Conservation (phyloP, 92 coral and sea anemone species). For the Actinernus sp. region DNA sequence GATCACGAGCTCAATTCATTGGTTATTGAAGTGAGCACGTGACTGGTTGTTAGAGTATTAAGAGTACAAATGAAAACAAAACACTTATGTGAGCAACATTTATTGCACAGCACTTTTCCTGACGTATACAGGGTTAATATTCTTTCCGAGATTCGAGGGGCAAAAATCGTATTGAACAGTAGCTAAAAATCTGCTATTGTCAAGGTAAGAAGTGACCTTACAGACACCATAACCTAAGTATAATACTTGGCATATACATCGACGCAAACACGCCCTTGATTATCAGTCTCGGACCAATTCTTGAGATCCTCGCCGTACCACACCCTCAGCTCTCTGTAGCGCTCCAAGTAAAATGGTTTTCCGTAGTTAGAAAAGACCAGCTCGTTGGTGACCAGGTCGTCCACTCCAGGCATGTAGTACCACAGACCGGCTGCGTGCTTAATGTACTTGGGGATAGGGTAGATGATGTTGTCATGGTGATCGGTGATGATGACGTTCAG, state of each 20-base stretch:
- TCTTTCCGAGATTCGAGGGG: no score
- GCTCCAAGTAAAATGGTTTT: slow-evolving; percentile 63
- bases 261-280: slow-evolving; percentile 65
- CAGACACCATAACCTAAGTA: no score
- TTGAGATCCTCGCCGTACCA: slow-evolving; percentile 81
- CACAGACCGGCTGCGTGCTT: slow-evolving; percentile 3
- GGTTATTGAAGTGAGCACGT: no score
- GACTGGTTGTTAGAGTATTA: no score
- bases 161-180: no score
- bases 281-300: slow-evolving; percentile 47
- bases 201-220: no score
- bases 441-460: slow-evolving; percentile 6
- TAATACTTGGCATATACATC: slow-evolving; percentile 38
- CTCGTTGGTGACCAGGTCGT: slow-evolving; percentile 54
- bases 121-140: no score
- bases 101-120: no score
- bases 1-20: no score
- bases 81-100: no score
- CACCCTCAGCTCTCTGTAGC: slow-evolving; percentile 42
- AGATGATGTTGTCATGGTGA: slow-evolving; percentile 27
- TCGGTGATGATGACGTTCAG: slow-evolving; percentile 39
- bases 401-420: slow-evolving; percentile 36
- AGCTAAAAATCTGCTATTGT: no score
- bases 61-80: no score
- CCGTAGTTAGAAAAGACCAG: slow-evolving; percentile 73